These are phyloP conservation scores for Catostomus latipinnis DNA, from an alignment of 2,797 vertebrate species.

Conservation along the genomic window DNA sequence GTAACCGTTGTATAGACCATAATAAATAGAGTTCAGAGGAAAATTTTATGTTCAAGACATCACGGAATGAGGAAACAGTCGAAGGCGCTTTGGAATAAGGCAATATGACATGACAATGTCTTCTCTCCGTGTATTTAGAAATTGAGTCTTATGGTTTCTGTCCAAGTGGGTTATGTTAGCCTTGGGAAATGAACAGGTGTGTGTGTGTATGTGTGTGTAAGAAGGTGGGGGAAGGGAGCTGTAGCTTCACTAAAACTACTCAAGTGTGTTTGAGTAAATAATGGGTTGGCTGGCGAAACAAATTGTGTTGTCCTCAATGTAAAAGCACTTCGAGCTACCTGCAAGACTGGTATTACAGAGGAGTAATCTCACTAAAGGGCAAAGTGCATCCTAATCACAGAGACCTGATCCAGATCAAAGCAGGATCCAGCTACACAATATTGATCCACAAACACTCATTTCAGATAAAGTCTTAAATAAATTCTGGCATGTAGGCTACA, in stretches of 20 bases:
- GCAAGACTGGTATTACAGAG: constrained; percentile 4
- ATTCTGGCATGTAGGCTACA: too few relatives aligned
- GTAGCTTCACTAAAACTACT: constrained; percentile 65
- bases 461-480: neutral
- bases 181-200: constrained; percentile 56
- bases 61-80: constrained; percentile 19
- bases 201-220: constrained; percentile 50
- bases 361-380: neutral
- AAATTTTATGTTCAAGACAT: neutral
- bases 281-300: constrained; percentile 20
- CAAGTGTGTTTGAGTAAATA: constrained; percentile 44
- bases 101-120: neutral
- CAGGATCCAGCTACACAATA: constrained; percentile 15
- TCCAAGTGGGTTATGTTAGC: constrained; percentile 23
- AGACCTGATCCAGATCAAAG: constrained; percentile 7
- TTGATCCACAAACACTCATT: neutral
- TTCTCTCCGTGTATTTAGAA: neutral
- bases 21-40: neutral
- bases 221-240: constrained; percentile 19
- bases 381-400: constrained; percentile 36
- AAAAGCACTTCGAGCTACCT: constrained; percentile 30
- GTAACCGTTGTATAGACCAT: neutral
- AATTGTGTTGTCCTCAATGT: neutral
- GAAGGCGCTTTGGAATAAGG: neutral
- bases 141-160: neutral